Conservation (phyloP, 1,140 invertebrate genomes). For the Drosophila dunni region DNA sequence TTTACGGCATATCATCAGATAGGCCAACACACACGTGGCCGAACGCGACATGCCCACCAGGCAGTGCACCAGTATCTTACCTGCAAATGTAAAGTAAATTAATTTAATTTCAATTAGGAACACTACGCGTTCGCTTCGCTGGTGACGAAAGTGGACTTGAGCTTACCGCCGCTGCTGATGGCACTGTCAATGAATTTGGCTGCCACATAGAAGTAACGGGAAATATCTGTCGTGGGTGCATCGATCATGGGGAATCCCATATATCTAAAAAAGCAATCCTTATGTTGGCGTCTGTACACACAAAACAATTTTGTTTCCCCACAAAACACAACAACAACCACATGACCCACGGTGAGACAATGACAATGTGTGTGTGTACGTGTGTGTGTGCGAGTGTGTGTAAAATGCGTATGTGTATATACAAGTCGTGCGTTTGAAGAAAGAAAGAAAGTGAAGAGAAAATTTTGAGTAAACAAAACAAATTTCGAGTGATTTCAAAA, state of each 20-base stretch:
- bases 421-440: conserved; percentile 11
- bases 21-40: conserved; percentile 92
- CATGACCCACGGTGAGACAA: conserved; percentile 35
- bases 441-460: conserved; percentile 44
- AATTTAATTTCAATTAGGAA: too few relatives aligned
- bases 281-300: conserved; percentile 76
- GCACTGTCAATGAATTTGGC: conserved; percentile 93
- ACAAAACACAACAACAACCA: conserved; percentile 53
- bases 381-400: neutral
- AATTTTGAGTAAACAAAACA: conserved; percentile 34
- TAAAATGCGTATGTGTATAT: conserved; percentile 5
- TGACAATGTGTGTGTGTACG: conserved; percentile 22
- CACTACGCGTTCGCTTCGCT: too few relatives aligned
- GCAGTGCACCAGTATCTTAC: conserved; percentile 92
- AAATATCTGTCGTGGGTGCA: conserved; percentile 90
- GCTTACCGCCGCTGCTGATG: conserved; percentile 88
- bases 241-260: conserved; percentile 92
- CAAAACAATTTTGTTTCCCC: conserved; percentile 37
- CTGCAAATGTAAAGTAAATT: conserved; percentile 81
- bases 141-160: too few relatives aligned
- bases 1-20: conserved; percentile 92
- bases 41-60: conserved; percentile 93
- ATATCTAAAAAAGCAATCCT: conserved; percentile 86
- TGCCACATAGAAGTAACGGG: conserved; percentile 90
- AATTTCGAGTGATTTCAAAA: neutral